Base-by-base conservation (phyloP, 2,113 vertebrate species). In the Procavia capensis region DNA sequence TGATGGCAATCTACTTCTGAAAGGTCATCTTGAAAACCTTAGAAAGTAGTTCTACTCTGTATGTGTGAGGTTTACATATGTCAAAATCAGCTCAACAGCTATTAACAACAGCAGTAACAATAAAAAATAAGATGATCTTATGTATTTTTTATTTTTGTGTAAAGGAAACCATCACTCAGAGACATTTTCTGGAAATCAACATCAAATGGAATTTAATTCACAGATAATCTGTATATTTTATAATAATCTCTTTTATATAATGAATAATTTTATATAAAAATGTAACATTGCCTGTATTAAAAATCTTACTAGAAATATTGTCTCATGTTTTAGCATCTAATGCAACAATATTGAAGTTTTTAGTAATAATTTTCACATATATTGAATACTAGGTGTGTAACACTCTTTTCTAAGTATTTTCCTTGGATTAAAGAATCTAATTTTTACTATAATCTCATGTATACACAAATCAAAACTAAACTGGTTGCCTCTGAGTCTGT, bases 81-180 rank as follows among this genome's bases (percentile, higher is more conserved):
- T 64, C 61, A 29, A 64, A 64, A 64, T 9, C 61, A 31, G 20
- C 25, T 64, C 27, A 29, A 64, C 11, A 8, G 61, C 61, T 29
- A 64, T 4, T 74, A 96, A 66, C 36, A 85, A 68, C 17, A 31
- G 61, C 3, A 64, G 31, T 7, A 64, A 64, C 9, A 74, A 75
- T 3, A 47, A 39, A 39, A 74, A 88, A 39, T 39, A 6, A 11
- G 17, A n/a, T n/a, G n/a, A n/a, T n/a, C n/a, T 64, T 83, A 47
- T 22, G 34, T 83, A 78, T 66, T 68, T 94, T 17, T 54, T 61
- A 89, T 88, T 83, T 95, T 82, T 7, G 64, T 63, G 90, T 79
- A 72, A 86, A 81, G 25, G 9, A 76, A 74, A 94, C 0, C 0
- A 54, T 88, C 41, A 93, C 17, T 16, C 24, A 83, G 13, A 54